Evolutionary conservation across 2,113 vertebrate genomes (phyloP), one percentile per base, ranked within the genome.

Genomic region (Seriola aureovittata): DNA sequence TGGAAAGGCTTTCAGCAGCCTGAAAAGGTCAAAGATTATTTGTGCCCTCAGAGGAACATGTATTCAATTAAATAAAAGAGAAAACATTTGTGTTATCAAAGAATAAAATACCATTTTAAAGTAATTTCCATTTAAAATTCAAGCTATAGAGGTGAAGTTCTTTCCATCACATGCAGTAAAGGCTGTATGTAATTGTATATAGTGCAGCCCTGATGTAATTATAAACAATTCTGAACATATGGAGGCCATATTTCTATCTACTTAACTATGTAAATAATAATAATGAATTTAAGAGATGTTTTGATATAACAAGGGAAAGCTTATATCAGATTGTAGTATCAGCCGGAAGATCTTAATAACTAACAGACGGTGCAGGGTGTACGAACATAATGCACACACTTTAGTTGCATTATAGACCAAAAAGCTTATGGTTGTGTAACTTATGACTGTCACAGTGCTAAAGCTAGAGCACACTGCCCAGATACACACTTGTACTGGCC

Each of bases 21-120:
- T 23, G 38, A 44, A 71, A 68, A 48, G n/a, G 62, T 72, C 44
- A 75, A 4, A 58, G 9, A 42, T 58, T 5, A 25, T 73, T 36
- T 23, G 25, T 57, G 36, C 7, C 34, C 19, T 32, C n/a, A 11
- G 2, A 23, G 17, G 32, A 73, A 59, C 25, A 19, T 21, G 32
- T 36, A 54, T 2, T 34, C 8, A n/a, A 14, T n/a, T 48, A 32
- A 59, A 29, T 23, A 6, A 32, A 14, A 42, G n/a, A 19, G 9
- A 58, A 7, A 66, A 71, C 13, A 7, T 7, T 6, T 21, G 25
- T 5, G 1, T 42, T 25, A 23, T 36, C 3, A 52, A 23, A n/a
- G 0, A 52, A 21, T n/a, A 21, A n/a, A 50, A 21, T n/a, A 21
- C 8, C 19, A 55, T 12, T 32, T 59, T 2, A 32, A 29, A 32